Conservation (phyloP, 1,140 invertebrate species). For the Drosophila parvula region DNA sequence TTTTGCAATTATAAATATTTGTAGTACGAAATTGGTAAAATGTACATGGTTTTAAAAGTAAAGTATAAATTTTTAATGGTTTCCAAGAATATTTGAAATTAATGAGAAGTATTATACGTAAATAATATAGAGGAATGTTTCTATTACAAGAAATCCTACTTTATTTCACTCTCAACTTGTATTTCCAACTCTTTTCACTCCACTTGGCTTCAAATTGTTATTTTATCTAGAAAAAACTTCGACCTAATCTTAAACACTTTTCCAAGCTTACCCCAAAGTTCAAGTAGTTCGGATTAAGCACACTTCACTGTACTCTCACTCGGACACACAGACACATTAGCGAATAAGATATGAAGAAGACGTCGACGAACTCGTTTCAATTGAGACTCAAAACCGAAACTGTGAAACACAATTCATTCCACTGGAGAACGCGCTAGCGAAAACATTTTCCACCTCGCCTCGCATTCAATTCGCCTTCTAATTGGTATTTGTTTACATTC, state of each 20-base stretch:
- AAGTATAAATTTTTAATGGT: too few relatives aligned
- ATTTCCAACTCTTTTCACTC: not conserved
- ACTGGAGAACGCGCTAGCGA: constrained; percentile 53
- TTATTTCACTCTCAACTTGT: too few relatives aligned
- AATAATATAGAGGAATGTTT: too few relatives aligned
- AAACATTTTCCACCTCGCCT: constrained; percentile 54
- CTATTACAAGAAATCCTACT: too few relatives aligned
- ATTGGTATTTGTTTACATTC: constrained; percentile 39
- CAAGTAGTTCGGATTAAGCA: not conserved
- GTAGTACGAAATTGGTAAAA: too few relatives aligned
- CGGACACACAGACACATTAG: not conserved
- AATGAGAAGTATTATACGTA: too few relatives aligned
- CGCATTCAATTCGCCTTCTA: constrained; percentile 49
- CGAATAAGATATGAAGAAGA: constrained; percentile 67
- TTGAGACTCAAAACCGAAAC: constrained; percentile 51
- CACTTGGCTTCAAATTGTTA: too few relatives aligned
- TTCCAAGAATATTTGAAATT: too few relatives aligned
- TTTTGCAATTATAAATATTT: too few relatives aligned
- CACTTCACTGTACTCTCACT: constrained; percentile 18
- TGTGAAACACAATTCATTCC: constrained; percentile 73
- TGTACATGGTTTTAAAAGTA: too few relatives aligned
- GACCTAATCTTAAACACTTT: not conserved
- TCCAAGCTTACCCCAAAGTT: too few relatives aligned
- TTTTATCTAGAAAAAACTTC: too few relatives aligned
- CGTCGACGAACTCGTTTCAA: constrained; percentile 76